These are phyloP conservation scores for Eulemur rufifrons DNA, from an alignment of 2,113 vertebrate genomes.

Conservation along the genomic window DNA sequence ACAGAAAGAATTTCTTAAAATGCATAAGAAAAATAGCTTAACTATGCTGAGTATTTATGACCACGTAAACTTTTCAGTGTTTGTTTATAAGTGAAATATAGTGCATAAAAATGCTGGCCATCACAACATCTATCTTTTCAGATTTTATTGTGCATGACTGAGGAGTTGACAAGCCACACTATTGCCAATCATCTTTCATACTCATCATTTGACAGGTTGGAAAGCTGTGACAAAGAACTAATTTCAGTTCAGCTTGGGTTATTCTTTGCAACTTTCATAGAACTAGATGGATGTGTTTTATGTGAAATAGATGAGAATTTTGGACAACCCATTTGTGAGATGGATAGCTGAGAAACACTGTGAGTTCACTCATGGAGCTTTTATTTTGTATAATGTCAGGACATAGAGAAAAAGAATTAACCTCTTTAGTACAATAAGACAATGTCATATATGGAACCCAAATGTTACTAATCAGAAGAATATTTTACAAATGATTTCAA, in stretches of 20 bases:
- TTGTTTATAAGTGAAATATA: neutral
- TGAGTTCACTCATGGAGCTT: neutral
- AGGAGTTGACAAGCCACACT: neutral
- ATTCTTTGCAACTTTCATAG: conserved; percentile 35
- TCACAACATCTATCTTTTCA: neutral
- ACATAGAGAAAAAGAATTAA: neutral
- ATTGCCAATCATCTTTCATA: conserved; percentile 36
- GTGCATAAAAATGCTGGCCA: neutral
- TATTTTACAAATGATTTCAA: neutral
- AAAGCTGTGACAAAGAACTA: conserved; percentile 44
- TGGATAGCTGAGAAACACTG: conserved; percentile 29
- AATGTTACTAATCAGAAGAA: neutral
- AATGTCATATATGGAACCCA: neutral
- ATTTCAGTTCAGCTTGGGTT: conserved; percentile 47
- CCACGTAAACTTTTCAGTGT: neutral
- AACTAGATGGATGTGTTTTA: conserved; percentile 29
- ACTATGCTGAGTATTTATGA: neutral
- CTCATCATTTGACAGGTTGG: conserved; percentile 33
- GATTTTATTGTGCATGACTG: neutral
- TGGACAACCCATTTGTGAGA: conserved; percentile 35
- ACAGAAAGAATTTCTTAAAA: neutral
- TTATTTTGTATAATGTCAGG: conserved; percentile 23
- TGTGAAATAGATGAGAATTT: conserved; percentile 39
- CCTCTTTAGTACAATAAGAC: neutral
- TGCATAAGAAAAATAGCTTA: neutral